Evolutionary conservation across 2,113 vertebrate genomes (phyloP), one percentile per base, ranked within the genome.

Genomic region (Sinosuthora webbiana): DNA sequence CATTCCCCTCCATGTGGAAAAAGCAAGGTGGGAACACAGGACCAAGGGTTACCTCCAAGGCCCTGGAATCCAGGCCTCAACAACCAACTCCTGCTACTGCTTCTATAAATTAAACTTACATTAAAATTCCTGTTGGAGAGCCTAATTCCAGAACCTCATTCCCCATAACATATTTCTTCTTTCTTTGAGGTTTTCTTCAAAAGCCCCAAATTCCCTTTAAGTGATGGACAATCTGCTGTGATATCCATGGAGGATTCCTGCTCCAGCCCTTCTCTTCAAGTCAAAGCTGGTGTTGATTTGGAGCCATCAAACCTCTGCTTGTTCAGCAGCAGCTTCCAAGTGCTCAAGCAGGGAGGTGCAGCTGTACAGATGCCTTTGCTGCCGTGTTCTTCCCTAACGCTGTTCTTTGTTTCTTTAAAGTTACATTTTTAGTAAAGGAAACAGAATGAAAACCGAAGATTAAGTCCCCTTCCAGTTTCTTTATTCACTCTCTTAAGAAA

Each of bases 161-260:
- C 9, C 42, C 37, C 52, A 25, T 87, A 90, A 25, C 8, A 16
- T 33, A 1, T 47, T 42, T 53, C 22, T 70, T 68, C 50, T 67
- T 74, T 39, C 10, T 62, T 39, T 27, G 57, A 5, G n/a, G 23
- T 37, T 60, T 60, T 25, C 57, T 37, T 35, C 18, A 84, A 33
- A 67, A 87, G 2, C 15, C 3, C 15, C 10, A 17, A 18, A 11
- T 12, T 33, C 11, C 10, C 3, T 28, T 6, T 11, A 47, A 1
- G 7, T 9, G 9, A 15, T 6, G 0, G 1, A 22, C 9, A 50
- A 15, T 11, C 30, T 8, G 33, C 41, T 5, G 4, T 0, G 28
- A 67, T 22, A 16, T 45, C 45, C 21, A 2, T 0, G 35, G 23
- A 21, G 14, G 45, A 7, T 16, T 35, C 28, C n/a, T 20, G 18